Evolutionary conservation across 2,888 invertebrate genomes (phyloP).

Genomic region (Petrolisthes manimaculis): DNA sequence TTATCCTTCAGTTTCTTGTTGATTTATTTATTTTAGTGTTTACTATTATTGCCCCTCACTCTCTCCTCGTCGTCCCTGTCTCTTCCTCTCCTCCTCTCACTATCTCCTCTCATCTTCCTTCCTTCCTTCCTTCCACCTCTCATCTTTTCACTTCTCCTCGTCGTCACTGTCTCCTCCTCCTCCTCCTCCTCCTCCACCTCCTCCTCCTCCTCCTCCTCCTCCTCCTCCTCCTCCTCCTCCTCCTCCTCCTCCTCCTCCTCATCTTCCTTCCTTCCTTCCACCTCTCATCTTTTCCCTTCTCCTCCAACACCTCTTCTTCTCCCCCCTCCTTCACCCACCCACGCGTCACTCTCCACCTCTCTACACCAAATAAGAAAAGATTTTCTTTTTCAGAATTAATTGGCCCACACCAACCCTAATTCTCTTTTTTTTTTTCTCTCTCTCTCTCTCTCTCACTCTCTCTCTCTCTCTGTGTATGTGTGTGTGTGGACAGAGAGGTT

Average conservation of each 20-base stretch:
- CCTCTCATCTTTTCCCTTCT: neutral
- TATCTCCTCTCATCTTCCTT: neutral
- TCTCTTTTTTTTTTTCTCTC: neutral
- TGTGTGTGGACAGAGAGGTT: no score
- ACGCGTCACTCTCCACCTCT: neutral
- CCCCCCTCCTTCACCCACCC: neutral
- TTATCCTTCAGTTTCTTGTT: no score
- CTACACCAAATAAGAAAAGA: neutral
- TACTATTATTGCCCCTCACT: no score
- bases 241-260: neutral
- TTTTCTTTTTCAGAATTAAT: neutral
- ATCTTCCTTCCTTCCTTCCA: neutral
- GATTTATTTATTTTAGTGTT: no score
- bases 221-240: no score
- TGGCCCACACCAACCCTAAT: neutral
- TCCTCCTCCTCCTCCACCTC: neutral
- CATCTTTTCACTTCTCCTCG: neutral
- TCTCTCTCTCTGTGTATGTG: neutral
- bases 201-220: neutral
- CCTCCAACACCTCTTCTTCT: neutral
- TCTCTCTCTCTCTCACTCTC: neutral
- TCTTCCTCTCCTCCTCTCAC: constrained; percentile 1
- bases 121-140: neutral
- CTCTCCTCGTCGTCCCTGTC: neutral
- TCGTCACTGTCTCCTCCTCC: neutral